phyloP scores from a whole-genome alignment of 2,888 invertebrate genomes.

The Rhabditoides inermis region DNA sequence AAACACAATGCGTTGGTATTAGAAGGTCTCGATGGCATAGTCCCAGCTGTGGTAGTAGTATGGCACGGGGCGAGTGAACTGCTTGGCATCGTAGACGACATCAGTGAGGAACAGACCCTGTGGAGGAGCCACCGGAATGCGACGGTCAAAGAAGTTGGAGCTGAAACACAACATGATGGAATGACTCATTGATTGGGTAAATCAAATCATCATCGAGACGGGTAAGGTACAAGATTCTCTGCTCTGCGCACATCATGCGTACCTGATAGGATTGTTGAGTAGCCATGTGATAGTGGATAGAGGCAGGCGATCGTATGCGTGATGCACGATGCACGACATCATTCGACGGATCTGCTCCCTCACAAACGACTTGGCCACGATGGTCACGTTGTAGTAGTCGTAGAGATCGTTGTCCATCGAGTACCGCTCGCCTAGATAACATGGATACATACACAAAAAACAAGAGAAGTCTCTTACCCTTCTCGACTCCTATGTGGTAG shows the following conservation, averaged over 20 bases:
- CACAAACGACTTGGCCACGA: conserved; percentile 34
- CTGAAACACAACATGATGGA: no score
- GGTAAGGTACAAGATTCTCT: no score
- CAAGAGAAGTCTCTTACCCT: conserved; percentile 4
- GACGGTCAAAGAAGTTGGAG: conserved; percentile 25
- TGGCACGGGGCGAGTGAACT: conserved; percentile 32
- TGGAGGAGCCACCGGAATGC: conserved; percentile 30
- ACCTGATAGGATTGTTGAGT: conserved; percentile 31
- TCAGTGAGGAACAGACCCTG: conserved; percentile 38
- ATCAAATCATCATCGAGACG: no score
- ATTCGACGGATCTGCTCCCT: conserved; percentile 45
- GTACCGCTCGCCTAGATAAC: conserved; percentile 22
- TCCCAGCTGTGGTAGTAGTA: conserved; percentile 34
- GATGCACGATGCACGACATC: conserved; percentile 33
- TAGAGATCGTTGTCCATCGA: conserved; percentile 27
- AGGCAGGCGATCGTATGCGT: conserved; percentile 21
- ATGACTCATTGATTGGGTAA: no score
- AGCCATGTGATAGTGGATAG: conserved; percentile 24
- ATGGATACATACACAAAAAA: no score
- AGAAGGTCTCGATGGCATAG: no score
- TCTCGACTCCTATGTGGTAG: conserved; percentile 15
- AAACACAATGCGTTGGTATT: no score
- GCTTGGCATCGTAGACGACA: conserved; percentile 34
- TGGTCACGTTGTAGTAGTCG: conserved; percentile 38
- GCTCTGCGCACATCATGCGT: no score